Percentiles rank a stretch among this genome's conserved stretches.
Conservation (phyloP, 2,113 vertebrate genomes). For the Speoplatyrhinus poulsoni region DNA sequence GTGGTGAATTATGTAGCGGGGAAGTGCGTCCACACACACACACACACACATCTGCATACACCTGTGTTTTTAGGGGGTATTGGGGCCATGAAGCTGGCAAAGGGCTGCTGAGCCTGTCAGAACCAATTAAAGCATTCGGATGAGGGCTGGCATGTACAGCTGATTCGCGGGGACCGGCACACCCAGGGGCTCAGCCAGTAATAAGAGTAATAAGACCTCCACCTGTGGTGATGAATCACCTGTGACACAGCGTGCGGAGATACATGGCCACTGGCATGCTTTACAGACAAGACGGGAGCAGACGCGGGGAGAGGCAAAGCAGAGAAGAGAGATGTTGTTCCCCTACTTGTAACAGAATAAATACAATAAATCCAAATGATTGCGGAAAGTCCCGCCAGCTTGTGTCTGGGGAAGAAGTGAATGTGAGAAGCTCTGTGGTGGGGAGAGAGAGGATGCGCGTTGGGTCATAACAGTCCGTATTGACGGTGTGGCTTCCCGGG, state of each 20-base stretch:
- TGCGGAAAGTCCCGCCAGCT: not conserved
- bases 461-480: too few relatives aligned
- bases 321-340: slow-evolving; percentile 9
- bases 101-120: slow-evolving; percentile 71
- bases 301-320: slow-evolving; percentile 43
- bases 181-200: slow-evolving; percentile 67
- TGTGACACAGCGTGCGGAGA: slow-evolving; percentile 70
- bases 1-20: slow-evolving; percentile 58
- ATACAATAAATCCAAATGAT: not conserved
- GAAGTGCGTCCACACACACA: not conserved
- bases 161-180: slow-evolving; percentile 67
- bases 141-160: slow-evolving; percentile 72
- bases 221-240: slow-evolving; percentile 77
- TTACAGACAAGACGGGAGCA: slow-evolving; percentile 60
- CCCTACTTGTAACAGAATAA: not conserved
- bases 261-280: slow-evolving; percentile 63
- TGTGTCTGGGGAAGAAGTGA: not conserved
- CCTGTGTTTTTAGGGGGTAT: slow-evolving; percentile 55
- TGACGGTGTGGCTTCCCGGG: not conserved
- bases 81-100: slow-evolving; percentile 66
- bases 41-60: slow-evolving; percentile 52
- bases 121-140: slow-evolving; percentile 63
- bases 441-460: too few relatives aligned
- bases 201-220: slow-evolving; percentile 74
- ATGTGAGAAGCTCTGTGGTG: too few relatives aligned